A percentile compares a stretch with the other conserved stretches of the same genome.
phyloP scores from a whole-genome alignment of 2,888 invertebrate genomes.

The Diarsia brunnea region DNA sequence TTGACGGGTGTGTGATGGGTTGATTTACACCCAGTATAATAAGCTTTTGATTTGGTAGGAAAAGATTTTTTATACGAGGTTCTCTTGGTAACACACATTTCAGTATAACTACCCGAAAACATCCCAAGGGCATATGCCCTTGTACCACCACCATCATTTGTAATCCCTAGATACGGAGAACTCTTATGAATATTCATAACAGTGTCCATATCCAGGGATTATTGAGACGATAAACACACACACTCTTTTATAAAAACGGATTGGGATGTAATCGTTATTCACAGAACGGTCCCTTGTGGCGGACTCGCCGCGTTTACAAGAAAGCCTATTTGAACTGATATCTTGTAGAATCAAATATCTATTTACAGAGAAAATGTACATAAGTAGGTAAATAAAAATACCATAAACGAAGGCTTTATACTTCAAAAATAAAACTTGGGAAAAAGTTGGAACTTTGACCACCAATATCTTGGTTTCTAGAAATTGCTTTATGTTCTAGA shows the following conservation, averaged over 20 bases:
- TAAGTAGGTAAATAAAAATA: background rate
- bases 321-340: constrained; percentile 10
- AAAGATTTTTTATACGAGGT: background rate
- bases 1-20: no score
- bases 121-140: constrained; percentile 25
- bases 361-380: background rate
- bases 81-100: background rate
- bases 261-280: constrained; percentile 9
- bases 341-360: background rate
- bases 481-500: no score
- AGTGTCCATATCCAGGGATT: constrained; percentile 39
- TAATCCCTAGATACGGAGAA: no score
- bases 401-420: no score
- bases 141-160: no score
- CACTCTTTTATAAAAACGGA: background rate
- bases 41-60: background rate
- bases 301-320: background rate
- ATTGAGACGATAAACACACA: constrained; percentile 41
- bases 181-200: background rate
- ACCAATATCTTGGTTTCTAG: no score
- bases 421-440: no score
- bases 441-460: no score
- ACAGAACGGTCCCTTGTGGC: constrained; percentile 34
- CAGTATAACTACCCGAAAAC: constrained; percentile 16
- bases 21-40: no score